Percentiles rank a stretch among this genome's conserved stretches.
phyloP scores from a whole-genome alignment of 2,113 vertebrate species.

The Rhinolophus sinicus region DNA sequence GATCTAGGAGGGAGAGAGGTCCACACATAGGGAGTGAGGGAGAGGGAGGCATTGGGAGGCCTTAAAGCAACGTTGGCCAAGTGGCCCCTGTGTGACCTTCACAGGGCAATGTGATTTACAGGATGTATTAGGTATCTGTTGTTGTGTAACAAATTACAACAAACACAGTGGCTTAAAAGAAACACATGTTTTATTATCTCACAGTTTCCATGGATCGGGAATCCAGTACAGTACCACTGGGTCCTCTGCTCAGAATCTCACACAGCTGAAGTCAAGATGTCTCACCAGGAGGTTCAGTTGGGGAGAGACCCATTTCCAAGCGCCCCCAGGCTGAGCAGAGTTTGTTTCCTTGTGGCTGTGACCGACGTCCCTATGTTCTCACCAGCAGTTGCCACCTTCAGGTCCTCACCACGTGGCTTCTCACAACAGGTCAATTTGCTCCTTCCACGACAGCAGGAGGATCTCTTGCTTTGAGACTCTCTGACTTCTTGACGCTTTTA shows the following conservation, averaged over 20 bases:
- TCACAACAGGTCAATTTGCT: neutral
- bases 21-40: accelerated
- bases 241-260: neutral
- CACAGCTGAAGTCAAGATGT: neutral
- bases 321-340: neutral
- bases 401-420: neutral
- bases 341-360: neutral
- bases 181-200: neutral
- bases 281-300: neutral
- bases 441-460: no score
- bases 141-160: neutral
- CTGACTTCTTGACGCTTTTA: neutral
- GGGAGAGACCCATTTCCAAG: neutral
- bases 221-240: neutral
- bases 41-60: neutral
- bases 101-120: neutral
- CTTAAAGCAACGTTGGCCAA: accelerated
- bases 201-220: neutral
- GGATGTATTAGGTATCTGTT: neutral
- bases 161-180: neutral
- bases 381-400: neutral
- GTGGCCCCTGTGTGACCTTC: neutral
- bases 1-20: neutral
- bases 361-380: neutral
- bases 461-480: neutral